Percentiles rank a stretch among this genome's conserved stretches.
Evolutionary conservation across 64 coral and sea anemone genomes (phyloP).

Genomic region (Montipora sp.): DNA sequence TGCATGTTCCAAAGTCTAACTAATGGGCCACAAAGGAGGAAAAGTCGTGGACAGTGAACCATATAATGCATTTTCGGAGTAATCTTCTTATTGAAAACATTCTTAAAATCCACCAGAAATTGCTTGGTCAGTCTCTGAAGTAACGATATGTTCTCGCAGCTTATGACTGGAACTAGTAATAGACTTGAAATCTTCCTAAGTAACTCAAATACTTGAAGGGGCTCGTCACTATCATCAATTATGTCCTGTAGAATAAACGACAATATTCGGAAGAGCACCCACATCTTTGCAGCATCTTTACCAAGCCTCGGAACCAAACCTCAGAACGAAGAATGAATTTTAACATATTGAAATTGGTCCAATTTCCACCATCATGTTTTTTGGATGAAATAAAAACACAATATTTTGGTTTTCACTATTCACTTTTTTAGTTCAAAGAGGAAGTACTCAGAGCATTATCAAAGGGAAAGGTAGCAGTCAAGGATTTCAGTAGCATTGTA

Average conservation of each 20-base stretch:
- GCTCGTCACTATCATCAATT: conserved; percentile 19
- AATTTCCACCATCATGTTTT: no score
- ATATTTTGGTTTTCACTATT: background rate
- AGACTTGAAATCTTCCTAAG: conserved; percentile 58
- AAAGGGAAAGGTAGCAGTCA: background rate
- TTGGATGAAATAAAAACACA: background rate
- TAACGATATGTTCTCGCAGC: conserved; percentile 38
- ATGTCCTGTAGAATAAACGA: conserved; percentile 67
- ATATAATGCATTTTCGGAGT: conserved; percentile 66
- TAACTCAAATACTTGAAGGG: conserved; percentile 37
- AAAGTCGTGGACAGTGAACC: conserved; percentile 59
- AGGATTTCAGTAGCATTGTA: background rate
- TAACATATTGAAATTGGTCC: no score
- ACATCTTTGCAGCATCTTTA: conserved; percentile 66
- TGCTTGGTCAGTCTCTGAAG: conserved; percentile 24
- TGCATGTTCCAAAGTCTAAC: conserved; percentile 62
- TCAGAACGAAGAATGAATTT: no score
- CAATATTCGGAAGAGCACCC: conserved; percentile 53
- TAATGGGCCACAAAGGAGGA: conserved; percentile 54
- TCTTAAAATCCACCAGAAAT: conserved; percentile 44
- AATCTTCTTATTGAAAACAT: conserved; percentile 23
- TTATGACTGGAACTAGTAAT: conserved; percentile 54
- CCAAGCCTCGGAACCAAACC: background rate
- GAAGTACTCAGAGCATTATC: background rate
- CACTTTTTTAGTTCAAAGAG: background rate